phyloP scores from a whole-genome alignment of 1,140 invertebrate genomes.

The Lepidostoma basale region DNA sequence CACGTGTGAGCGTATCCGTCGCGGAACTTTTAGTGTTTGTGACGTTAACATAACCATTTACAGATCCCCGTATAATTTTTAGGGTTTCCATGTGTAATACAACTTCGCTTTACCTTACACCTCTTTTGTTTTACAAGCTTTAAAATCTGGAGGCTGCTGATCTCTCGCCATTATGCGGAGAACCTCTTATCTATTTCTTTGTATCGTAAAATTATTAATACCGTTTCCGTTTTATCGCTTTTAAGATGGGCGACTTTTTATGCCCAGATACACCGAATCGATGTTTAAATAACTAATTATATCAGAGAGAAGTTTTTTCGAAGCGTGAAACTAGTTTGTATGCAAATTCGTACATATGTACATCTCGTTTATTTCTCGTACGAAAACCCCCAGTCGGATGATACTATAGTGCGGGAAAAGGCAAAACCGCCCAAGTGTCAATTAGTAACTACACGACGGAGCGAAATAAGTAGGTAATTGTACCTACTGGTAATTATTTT shows the following conservation, averaged over 20 bases:
- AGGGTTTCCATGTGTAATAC: conserved; percentile 8
- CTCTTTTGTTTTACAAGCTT: no score
- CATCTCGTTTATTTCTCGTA: background rate
- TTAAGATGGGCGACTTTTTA: no score
- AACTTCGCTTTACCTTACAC: background rate
- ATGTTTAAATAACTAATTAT: background rate
- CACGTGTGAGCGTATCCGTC: background rate
- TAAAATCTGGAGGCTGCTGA: no score
- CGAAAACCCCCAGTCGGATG: background rate
- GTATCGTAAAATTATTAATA: no score
- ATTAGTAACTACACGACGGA: no score
- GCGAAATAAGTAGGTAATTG: no score
- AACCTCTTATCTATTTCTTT: no score
- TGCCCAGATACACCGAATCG: no score
- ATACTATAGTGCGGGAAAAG: background rate
- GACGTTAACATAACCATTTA: conserved; percentile 20
- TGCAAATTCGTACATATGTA: background rate
- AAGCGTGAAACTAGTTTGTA: background rate
- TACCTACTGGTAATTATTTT: no score
- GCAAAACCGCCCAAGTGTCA: background rate
- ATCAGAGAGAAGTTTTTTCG: background rate
- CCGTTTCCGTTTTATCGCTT: no score
- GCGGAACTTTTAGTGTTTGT: background rate
- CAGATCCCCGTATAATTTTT: conserved; percentile 23
- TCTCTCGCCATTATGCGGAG: no score